Base-by-base conservation (phyloP, 2,888 invertebrate species). In the Tholera decimalis region DNA sequence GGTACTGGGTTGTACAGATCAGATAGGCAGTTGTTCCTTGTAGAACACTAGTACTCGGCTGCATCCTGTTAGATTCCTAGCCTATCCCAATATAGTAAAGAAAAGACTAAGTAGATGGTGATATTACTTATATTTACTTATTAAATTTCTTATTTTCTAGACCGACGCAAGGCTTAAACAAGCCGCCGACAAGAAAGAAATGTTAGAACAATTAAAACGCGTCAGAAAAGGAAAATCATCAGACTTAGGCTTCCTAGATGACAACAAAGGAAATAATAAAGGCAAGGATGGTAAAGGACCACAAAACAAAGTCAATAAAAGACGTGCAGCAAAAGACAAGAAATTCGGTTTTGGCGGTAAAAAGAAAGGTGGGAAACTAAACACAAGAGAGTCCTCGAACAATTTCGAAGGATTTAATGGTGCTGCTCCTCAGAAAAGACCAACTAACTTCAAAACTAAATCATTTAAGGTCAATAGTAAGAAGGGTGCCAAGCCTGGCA, bases 301-400 rank as follows among this genome's bases (percentile, higher is more conserved):
- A 9, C 91, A 93, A 39, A 93, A 91, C 6, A 95, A 94, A 81
- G 83, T 92, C 43, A 77, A 91, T 15, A 94, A 92, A 68, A 93
- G 91, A 88, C 95, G 97, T 74, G 96, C 97, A 73, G 95, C 96
- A 84, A 98, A 98, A 87, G 97, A 99, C 88, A 96, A 97, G 63
- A 99, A 98, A 89, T 99, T 97, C 93, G 99, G 99, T 0, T 99
- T 98, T 92, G 99, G 99, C 35, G 99, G 99, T 0, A 98, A 98
- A 89, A 99, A 99, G 94, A 97, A 98, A 85, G 98, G 99, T 0
- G 96, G 96, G 0, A 99, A 99, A 90, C 93, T 96, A 49, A 99
- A 99, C 87, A 98, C 98, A 0, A 97, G 97, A 78, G 97, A 98
- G 0, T 99, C 98, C 76, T 95, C 97, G 0, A 96, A 96, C 35